Evolutionary conservation across 1,140 invertebrate species (phyloP).

Genomic region (Drosophila insularis): DNA sequence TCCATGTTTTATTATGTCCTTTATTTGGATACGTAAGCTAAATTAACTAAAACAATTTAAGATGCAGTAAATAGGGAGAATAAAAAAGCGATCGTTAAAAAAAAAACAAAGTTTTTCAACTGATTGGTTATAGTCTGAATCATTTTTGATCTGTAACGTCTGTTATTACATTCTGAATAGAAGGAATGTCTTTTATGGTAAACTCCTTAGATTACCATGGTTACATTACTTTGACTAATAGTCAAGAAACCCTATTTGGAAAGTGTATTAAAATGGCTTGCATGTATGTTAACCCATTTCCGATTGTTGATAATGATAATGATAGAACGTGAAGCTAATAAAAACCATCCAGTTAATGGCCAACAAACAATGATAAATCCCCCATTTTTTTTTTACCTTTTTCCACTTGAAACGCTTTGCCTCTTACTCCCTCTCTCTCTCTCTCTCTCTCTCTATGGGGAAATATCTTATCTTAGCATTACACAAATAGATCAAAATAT

Average conservation of each 20-base stretch:
- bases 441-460: not conserved
- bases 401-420: too few species aligned
- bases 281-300: not conserved
- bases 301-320: not conserved
- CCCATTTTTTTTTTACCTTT: not conserved
- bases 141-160: too few species aligned
- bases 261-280: not conserved
- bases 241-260: not conserved
- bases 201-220: not conserved
- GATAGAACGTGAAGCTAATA: slow-evolving; percentile 8
- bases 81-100: too few species aligned
- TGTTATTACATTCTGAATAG: too few species aligned
- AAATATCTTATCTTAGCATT: not conserved
- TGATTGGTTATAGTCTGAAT: too few species aligned
- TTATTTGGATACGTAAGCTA: too few species aligned
- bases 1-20: too few species aligned
- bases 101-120: too few species aligned
- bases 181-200: too few species aligned
- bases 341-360: not conserved
- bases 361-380: slow-evolving; percentile 2
- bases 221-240: not conserved
- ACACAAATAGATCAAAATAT: not conserved
- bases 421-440: too few species aligned
- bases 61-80: too few species aligned
- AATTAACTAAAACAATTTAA: too few species aligned